phyloP scores from a whole-genome alignment of 2,888 invertebrate genomes.

The Eubasilissa splendida region DNA sequence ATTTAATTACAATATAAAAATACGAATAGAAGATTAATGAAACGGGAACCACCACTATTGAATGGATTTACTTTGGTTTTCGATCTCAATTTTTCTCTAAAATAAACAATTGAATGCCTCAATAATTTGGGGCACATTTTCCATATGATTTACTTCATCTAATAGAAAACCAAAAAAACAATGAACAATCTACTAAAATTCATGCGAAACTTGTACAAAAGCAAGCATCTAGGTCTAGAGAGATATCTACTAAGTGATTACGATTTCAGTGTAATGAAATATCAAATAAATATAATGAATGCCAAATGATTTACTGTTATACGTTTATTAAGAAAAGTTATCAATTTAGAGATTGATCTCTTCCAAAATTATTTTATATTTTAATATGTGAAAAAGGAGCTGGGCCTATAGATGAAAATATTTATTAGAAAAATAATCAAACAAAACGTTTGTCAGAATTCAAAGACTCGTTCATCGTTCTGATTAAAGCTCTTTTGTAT shows the following conservation, averaged over 20 bases:
- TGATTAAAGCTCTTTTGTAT: neutral
- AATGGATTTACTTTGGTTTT: neutral
- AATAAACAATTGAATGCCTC: neutral
- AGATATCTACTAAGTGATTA: slow-evolving; percentile 1
- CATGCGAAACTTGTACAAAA: slow-evolving; percentile 30
- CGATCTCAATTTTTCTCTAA: slow-evolving; percentile 8
- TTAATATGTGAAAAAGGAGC: neutral
- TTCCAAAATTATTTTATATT: neutral
- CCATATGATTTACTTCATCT: too few species aligned
- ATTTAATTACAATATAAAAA: too few species aligned
- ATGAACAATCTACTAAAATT: neutral
- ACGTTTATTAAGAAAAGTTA: neutral
- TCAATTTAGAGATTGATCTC: neutral
- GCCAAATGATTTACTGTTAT: neutral
- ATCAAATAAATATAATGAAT: neutral
- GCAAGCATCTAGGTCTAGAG: slow-evolving; percentile 32
- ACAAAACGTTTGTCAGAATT: too few species aligned
- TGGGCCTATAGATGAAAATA: neutral
- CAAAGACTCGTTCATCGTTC: neutral
- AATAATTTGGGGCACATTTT: too few species aligned
- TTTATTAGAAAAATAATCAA: neutral
- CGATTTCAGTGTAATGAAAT: slow-evolving; percentile 1
- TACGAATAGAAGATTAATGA: neutral
- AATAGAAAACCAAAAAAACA: neutral
- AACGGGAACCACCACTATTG: neutral